These are phyloP conservation scores for Oceanodroma tethys DNA, from an alignment of 2,113 vertebrate species.

Conservation along the genomic window DNA sequence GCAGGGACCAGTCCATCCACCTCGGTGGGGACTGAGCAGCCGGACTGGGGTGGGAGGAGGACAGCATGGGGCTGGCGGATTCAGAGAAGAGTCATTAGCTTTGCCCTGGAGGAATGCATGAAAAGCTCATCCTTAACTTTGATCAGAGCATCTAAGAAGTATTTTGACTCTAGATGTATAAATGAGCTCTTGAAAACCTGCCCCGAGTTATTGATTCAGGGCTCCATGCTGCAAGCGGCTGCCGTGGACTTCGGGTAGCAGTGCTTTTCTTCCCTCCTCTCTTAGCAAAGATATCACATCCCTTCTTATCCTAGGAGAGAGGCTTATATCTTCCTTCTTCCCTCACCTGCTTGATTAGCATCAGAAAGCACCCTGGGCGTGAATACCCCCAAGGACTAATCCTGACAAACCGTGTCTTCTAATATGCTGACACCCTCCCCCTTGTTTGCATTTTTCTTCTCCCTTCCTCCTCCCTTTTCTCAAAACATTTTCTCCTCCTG, in stretches of 20 bases:
- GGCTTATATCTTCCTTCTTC: background rate
- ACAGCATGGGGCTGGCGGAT: background rate
- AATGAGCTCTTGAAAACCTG: background rate
- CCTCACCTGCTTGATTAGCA: background rate
- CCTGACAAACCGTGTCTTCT: background rate
- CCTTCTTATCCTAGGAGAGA: background rate
- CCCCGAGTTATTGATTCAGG: background rate
- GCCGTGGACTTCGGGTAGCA: background rate
- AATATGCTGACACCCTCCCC: background rate
- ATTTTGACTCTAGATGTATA: background rate
- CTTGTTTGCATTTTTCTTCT: background rate
- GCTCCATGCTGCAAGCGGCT: background rate
- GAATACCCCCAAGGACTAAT: background rate
- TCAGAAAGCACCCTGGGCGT: background rate
- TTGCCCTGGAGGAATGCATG: background rate
- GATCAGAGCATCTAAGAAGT: background rate
- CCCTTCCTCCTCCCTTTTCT: background rate
- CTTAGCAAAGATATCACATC: background rate
- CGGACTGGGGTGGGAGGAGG: accelerated
- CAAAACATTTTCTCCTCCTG: background rate
- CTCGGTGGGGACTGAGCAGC: accelerated
- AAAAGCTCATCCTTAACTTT: background rate
- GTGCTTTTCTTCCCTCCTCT: background rate
- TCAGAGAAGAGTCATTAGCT: background rate
- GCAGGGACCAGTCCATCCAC: background rate